phyloP scores from a whole-genome alignment of 2,113 vertebrate genomes.

The Strix uralensis region DNA sequence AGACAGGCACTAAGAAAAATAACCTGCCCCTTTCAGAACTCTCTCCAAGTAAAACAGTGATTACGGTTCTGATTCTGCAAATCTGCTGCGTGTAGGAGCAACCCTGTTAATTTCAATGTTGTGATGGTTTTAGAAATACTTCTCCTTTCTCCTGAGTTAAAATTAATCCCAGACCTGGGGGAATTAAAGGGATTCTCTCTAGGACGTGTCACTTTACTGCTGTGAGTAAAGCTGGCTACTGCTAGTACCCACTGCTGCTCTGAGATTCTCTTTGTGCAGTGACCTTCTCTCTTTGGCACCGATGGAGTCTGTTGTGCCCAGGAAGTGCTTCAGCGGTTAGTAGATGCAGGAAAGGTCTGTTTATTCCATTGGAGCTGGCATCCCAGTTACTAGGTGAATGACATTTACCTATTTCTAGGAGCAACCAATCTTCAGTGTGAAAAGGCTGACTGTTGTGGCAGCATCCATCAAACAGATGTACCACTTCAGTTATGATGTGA shows the following conservation, averaged over 20 bases:
- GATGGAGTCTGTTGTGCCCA: background rate
- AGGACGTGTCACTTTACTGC: background rate
- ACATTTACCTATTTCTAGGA: constrained; percentile 57
- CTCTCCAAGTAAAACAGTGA: background rate
- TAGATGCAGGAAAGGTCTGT: constrained; percentile 26
- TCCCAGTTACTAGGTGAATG: background rate
- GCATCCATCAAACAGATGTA: constrained; percentile 39
- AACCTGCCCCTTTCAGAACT: background rate
- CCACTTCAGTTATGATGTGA: constrained; percentile 33
- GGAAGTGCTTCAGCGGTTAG: background rate
- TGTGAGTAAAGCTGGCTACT: background rate
- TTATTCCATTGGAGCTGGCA: constrained; percentile 12
- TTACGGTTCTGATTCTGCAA: background rate
- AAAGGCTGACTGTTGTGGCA: constrained; percentile 44
- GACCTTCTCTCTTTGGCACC: background rate
- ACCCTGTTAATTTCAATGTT: background rate
- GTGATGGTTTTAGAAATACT: background rate
- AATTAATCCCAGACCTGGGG: background rate
- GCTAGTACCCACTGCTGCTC: background rate
- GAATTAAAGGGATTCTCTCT: background rate
- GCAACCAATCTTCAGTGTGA: constrained; percentile 38
- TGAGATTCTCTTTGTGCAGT: background rate
- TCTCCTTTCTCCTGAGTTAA: background rate
- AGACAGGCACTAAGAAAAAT: constrained; percentile 1
- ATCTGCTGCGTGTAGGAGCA: background rate